Evolutionary conservation across 2,797 vertebrate species (phyloP).

Genomic region (Poecilia picta): DNA sequence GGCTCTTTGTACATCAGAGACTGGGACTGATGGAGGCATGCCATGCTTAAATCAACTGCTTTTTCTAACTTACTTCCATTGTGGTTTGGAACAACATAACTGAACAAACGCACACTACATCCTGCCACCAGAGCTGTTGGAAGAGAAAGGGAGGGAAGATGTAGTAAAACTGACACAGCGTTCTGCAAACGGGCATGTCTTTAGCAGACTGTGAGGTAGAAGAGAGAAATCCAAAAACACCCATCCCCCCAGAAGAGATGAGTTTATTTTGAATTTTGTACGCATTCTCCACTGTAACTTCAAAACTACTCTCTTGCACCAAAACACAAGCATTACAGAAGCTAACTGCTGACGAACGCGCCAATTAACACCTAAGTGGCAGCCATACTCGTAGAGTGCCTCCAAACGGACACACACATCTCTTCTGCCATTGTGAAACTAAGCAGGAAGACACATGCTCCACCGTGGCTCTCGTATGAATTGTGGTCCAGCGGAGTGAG

Average conservation of each 20-base stretch:
- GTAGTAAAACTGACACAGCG: slow-evolving; percentile 58
- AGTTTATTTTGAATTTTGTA: slow-evolving; percentile 44
- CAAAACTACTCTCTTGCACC: slow-evolving; percentile 20
- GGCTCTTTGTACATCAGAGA: slow-evolving; percentile 84
- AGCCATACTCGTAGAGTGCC: slow-evolving; percentile 30
- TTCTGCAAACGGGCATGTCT: slow-evolving; percentile 64
- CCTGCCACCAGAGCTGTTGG: slow-evolving; percentile 64
- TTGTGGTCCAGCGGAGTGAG: not conserved
- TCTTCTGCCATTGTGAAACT: slow-evolving; percentile 59
- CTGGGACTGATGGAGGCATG: slow-evolving; percentile 76
- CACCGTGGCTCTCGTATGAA: not conserved
- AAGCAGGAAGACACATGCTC: slow-evolving; percentile 36
- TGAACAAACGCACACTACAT: slow-evolving; percentile 72
- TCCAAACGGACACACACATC: slow-evolving; percentile 1
- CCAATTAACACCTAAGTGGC: slow-evolving; percentile 56
- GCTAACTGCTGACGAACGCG: slow-evolving; percentile 36
- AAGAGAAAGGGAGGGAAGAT: slow-evolving; percentile 58
- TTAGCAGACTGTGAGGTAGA: slow-evolving; percentile 50
- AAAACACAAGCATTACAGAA: slow-evolving; percentile 34
- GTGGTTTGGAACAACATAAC: slow-evolving; percentile 72
- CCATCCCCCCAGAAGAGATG: slow-evolving; percentile 36
- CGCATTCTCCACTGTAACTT: slow-evolving; percentile 35
- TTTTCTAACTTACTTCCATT: slow-evolving; percentile 72
- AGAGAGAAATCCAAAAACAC: slow-evolving; percentile 43
- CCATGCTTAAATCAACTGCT: slow-evolving; percentile 79